These are phyloP conservation scores for Riptortus pedestris DNA, from an alignment of 1,140 invertebrate species.

Conservation along the genomic window DNA sequence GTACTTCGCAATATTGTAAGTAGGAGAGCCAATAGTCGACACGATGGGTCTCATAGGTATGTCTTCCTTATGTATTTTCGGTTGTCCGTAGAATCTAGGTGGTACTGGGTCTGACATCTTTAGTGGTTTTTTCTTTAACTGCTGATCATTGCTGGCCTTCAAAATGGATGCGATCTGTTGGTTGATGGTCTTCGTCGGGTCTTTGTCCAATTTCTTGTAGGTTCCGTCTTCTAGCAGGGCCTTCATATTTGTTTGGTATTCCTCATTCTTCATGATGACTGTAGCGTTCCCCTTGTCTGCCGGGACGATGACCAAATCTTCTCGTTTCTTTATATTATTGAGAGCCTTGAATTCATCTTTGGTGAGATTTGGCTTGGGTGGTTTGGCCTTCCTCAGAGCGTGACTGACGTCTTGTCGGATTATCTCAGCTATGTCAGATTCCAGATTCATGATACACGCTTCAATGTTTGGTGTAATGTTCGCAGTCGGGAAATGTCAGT, in stretches of 20 bases:
- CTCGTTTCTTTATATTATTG: background rate
- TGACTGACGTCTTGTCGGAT: background rate
- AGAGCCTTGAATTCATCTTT: background rate
- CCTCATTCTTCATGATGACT: slow-evolving; percentile 27
- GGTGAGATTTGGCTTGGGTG: background rate
- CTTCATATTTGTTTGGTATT: slow-evolving; percentile 29
- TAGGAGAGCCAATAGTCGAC: slow-evolving; percentile 23
- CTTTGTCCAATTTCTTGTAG: slow-evolving; percentile 25
- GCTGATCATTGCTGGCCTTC: background rate
- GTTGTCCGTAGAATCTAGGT: slow-evolving; percentile 26
- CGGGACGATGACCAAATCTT: slow-evolving; percentile 27
- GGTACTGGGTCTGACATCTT: slow-evolving; percentile 10
- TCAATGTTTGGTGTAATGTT: background rate
- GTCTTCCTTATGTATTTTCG: slow-evolving; percentile 30
- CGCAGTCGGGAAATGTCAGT: background rate
- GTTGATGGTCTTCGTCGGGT: slow-evolving; percentile 21
- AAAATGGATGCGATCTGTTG: slow-evolving; percentile 12
- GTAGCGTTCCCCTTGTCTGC: slow-evolving; percentile 33
- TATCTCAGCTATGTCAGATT: background rate
- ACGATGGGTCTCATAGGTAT: slow-evolving; percentile 27
- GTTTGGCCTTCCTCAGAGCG: background rate
- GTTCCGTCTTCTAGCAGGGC: slow-evolving; percentile 23
- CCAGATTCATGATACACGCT: background rate
- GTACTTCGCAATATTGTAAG: slow-evolving; percentile 24
- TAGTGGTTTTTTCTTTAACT: background rate